These are phyloP conservation scores for Drosophila antonietae DNA, from an alignment of 2,888 invertebrate genomes.

Conservation along the genomic window DNA sequence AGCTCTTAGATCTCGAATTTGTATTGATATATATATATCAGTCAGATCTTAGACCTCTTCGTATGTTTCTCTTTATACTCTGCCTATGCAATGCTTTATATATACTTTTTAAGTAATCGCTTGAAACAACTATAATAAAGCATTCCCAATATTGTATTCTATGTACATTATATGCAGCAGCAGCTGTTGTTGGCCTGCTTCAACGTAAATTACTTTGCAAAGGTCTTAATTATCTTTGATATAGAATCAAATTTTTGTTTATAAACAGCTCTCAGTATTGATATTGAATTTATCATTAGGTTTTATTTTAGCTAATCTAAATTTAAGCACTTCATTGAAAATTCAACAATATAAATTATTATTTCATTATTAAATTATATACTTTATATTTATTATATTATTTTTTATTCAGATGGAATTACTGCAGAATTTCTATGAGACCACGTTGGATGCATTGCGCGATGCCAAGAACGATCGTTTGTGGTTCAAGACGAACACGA, in stretches of 20 bases:
- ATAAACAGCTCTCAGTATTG: neutral
- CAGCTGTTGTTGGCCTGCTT: neutral
- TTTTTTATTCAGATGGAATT: slow-evolving; percentile 93
- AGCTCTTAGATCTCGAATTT: too few species aligned
- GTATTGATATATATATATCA: too few species aligned
- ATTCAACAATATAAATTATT: neutral
- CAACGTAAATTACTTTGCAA: neutral
- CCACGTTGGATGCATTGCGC: slow-evolving; percentile 95
- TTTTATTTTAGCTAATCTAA: too few species aligned
- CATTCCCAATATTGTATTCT: neutral
- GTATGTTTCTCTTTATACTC: too few species aligned
- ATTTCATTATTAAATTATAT: neutral
- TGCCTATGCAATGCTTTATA: too few species aligned
- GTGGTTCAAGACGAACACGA: slow-evolving; percentile 99
- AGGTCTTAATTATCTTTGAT: neutral
- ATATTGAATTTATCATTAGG: too few species aligned
- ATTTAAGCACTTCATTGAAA: neutral
- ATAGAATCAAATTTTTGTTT: neutral
- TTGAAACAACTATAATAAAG: neutral
- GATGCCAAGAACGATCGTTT: slow-evolving; percentile 99
- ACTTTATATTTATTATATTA: too few species aligned
- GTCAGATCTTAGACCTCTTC: too few species aligned
- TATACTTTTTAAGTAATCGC: too few species aligned
- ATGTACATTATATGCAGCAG: neutral
- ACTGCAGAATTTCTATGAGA: slow-evolving; percentile 99